Evolutionary conservation across 2,888 invertebrate genomes (phyloP), one percentile per base, ranked within the genome.

Genomic region (Euphydryas editha): DNA sequence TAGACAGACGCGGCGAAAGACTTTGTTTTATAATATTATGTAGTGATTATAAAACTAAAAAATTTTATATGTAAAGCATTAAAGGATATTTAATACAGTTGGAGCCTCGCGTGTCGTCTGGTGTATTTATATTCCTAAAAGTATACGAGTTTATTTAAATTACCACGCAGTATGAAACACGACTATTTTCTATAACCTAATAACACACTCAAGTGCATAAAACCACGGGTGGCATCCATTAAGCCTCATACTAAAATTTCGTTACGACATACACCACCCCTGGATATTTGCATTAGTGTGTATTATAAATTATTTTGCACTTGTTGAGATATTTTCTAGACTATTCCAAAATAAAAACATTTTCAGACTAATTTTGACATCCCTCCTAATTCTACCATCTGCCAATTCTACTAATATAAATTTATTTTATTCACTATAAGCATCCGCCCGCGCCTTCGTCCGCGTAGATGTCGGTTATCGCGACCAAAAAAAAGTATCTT

Each of bases 141-240:
- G 42, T 1, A n/a, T 1, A n/a, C 42, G 5, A 13, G n/a, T n/a
- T n/a, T 5, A 6, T 44, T 44, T 44, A 44, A 44, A 44, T n/a
- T 44, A n/a, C 42, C 5, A n/a, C 42, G 42, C 42, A 44, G 42
- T 44, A 44, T 44, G 42, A 44, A 15, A 44, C 2, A 44, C 13
- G n/a, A 24, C 15, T 21, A 49, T 21, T 13, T 24, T 51, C 21
- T 24, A 51, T 24, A 51, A 51, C 24, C 24, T 51, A 21, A 7
- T 20, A 54, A 30, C 47, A 57, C 47, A 30, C 5, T 49, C 24
- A 18, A n/a, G n/a, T 49, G 18, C 20, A 42, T 30, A 15, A 20
- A 49, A 15, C 58, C 18, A 47, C 30, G 63, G 58, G 63, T 44
- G 63, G 51, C 63, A 13, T 63, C 63, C 63, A 63, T 63, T 63